Base-by-base conservation (phyloP, 2,113 vertebrate genomes). In the Istiophorus platypterus region DNA sequence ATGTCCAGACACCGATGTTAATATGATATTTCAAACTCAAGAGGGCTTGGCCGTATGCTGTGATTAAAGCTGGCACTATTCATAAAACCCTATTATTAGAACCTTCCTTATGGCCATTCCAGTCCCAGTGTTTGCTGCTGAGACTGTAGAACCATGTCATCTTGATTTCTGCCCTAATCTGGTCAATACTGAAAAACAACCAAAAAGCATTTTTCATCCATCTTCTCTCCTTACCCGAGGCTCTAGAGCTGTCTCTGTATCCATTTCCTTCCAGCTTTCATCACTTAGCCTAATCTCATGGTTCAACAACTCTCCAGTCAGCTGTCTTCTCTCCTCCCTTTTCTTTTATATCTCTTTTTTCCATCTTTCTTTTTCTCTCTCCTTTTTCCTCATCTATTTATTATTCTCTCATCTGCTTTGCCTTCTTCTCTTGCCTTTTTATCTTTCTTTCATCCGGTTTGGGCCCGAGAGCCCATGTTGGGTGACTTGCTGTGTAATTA, bases 251-350 rank as follows among this genome's bases (percentile, higher is more conserved):
- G 65, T 80, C 52, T 79, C 71, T 69, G 65, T 57, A 54, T 88
- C 83, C 84, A 76, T 76, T 76, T 86, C 81, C 78, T 86, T 58
- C 54, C 64, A 82, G 77, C 82, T 86, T 87, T 68, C 78, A 84
- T 84, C 85, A 82, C 72, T 87, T 82, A 88, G 80, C 66, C 82
- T 88, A 78, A 87, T 89, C 86, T 91, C 76, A 87, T 69, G 84
- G 78, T 76, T 86, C 81, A 89, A 87, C 84, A 84, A 70, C 61
- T 81, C 78, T 82, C 59, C 15, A 64, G 80, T 86, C 85, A 90
- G 70, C 80, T 82, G 72, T 80, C 87, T 70, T 51, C 68, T 74
- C 11, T 47, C 34, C 26, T 59, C 6, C 26, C 10, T 24, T 31
- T 37, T 52, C 20, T 37, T 20, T 22, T 24, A 27, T 27, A 20